Percentiles rank a stretch among this genome's conserved stretches.
Conservation (phyloP, 1,140 invertebrate genomes). For the Scaptomyza graminum region DNA sequence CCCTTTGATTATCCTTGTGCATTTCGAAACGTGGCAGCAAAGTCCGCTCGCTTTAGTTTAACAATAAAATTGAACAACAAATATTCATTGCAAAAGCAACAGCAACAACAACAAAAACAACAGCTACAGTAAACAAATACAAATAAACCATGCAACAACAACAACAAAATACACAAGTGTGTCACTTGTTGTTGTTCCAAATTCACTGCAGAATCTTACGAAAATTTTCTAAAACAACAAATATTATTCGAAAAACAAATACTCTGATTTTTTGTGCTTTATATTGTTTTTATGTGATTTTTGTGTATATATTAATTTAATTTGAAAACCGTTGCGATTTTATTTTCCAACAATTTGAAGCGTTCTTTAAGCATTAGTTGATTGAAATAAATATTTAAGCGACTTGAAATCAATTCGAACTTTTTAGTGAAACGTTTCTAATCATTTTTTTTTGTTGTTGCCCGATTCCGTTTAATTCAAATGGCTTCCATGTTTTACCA, state of each 20-base stretch:
- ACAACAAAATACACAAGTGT: constrained; percentile 1
- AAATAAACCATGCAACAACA: constrained; percentile 50
- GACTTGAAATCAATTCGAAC: background rate
- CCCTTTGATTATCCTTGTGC: constrained; percentile 55
- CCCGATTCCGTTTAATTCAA: background rate
- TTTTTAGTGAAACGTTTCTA: no score
- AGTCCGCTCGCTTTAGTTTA: constrained; percentile 43
- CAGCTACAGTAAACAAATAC: background rate
- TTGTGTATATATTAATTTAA: background rate
- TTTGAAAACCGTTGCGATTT: no score
- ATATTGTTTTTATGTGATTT: background rate
- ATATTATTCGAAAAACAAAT: background rate
- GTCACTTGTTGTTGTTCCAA: constrained; percentile 6
- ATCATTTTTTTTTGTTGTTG: no score
- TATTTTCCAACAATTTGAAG: no score
- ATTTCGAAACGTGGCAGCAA: constrained; percentile 47
- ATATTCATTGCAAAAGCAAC: constrained; percentile 41
- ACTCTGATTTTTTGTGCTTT: background rate
- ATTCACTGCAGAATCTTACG: background rate
- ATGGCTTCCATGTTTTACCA: background rate
- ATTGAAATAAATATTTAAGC: background rate
- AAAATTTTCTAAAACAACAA: background rate
- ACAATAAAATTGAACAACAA: constrained; percentile 54
- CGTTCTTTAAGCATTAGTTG: no score
- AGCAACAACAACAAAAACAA: constrained; percentile 11